Evolutionary conservation across 2,797 vertebrate species (phyloP).

Genomic region (Pseudochromis fuscus): DNA sequence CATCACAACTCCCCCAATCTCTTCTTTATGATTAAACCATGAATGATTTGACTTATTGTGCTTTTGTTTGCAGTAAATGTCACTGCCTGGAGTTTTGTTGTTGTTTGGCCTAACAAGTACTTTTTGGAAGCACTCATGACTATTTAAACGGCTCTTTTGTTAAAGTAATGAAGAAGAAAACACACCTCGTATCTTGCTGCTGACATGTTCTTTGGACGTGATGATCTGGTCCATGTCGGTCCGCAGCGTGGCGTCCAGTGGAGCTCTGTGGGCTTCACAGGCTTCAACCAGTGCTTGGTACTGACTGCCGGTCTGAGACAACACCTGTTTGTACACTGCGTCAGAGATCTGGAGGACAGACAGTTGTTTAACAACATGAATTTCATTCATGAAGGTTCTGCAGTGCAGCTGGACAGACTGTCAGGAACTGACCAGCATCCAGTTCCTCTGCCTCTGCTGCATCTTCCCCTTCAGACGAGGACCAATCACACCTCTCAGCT

Average conservation of each 20-base stretch:
- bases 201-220: constrained; percentile 94
- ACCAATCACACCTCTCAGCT: constrained; percentile 86
- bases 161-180: not conserved
- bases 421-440: constrained; percentile 91
- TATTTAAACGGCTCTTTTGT: too few relatives aligned
- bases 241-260: constrained; percentile 89
- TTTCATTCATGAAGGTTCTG: not conserved
- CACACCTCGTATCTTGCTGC: constrained; percentile 92
- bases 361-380: not conserved
- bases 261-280: constrained; percentile 83
- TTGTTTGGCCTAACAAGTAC: too few relatives aligned
- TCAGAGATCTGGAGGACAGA: constrained; percentile 89
- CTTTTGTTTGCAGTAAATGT: too few relatives aligned
- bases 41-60: too few relatives aligned
- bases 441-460: constrained; percentile 91
- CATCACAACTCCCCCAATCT: too few relatives aligned
- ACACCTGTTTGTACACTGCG: constrained; percentile 91
- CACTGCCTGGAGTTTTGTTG: too few relatives aligned
- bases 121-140: too few relatives aligned
- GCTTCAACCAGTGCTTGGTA: constrained; percentile 79
- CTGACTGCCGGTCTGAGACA: constrained; percentile 83
- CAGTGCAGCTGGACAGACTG: not conserved
- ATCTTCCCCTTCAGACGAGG: constrained; percentile 93
- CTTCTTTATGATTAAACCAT: too few relatives aligned
- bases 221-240: constrained; percentile 99